Evolutionary conservation across 2,888 invertebrate species (phyloP).

Genomic region (Schrankia costaestrigalis): DNA sequence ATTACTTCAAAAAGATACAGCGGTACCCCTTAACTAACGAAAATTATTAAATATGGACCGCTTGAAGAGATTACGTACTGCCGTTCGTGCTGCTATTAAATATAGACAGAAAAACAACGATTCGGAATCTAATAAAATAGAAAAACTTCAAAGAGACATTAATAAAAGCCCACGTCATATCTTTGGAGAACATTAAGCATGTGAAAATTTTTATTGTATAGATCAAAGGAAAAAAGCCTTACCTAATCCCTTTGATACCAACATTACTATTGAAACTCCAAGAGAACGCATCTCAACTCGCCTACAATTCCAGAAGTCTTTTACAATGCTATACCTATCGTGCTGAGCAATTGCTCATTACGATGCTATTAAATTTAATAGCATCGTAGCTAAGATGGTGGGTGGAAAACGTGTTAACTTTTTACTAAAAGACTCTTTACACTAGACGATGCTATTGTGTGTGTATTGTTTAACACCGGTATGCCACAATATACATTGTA

Average conservation of each 20-base stretch:
- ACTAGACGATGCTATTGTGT: constrained; percentile 14
- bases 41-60: constrained; percentile 12
- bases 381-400: constrained; percentile 18
- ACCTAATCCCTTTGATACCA: constrained; percentile 5
- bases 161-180: constrained; percentile 8
- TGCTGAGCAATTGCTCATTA: constrained; percentile 12
- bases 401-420: constrained; percentile 19
- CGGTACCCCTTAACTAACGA: not conserved
- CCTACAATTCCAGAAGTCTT: constrained; percentile 11
- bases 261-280: constrained; percentile 6
- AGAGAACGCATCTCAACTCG: constrained; percentile 11
- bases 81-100: constrained; percentile 11
- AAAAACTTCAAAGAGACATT: constrained; percentile 11
- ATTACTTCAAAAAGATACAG: not conserved
- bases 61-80: constrained; percentile 13
- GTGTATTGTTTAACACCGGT: constrained; percentile 14
- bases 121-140: constrained; percentile 5
- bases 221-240: constrained; percentile 8
- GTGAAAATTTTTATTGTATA: constrained; percentile 12
- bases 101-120: constrained; percentile 4
- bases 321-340: constrained; percentile 8
- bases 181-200: constrained; percentile 8
- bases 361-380: too few relatives aligned
- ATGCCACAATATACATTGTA: constrained; percentile 13
- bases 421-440: constrained; percentile 22